These are phyloP conservation scores for Strigops habroptila DNA, from an alignment of 2,113 vertebrate species.

Conservation along the genomic window DNA sequence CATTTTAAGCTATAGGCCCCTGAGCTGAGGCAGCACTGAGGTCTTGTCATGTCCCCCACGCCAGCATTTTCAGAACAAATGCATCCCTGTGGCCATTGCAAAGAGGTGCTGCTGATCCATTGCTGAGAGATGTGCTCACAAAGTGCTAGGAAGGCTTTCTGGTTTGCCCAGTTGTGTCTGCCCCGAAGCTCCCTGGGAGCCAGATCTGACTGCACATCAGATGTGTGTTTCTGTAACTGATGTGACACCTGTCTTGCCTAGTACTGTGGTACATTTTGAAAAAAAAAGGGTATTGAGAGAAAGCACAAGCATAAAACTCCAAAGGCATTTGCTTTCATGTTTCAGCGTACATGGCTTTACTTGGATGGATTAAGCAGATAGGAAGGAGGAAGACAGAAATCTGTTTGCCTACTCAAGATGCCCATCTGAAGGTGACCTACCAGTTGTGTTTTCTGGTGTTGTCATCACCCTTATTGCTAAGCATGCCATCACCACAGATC, in stretches of 20 bases:
- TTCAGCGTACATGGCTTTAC: neutral
- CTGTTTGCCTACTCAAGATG: neutral
- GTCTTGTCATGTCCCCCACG: neutral
- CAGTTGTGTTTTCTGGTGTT: neutral
- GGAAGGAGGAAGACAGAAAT: neutral
- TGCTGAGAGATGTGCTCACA: neutral
- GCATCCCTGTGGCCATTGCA: slow-evolving; percentile 6
- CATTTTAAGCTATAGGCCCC: neutral
- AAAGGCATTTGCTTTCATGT: neutral
- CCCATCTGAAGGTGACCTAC: neutral
- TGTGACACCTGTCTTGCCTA: slow-evolving; percentile 11
- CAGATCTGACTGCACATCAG: neutral
- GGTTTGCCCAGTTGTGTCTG: neutral
- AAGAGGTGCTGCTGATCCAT: slow-evolving; percentile 36
- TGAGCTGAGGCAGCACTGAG: neutral
- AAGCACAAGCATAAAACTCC: neutral
- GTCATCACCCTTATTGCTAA: neutral
- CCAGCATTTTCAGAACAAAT: slow-evolving; percentile 54
- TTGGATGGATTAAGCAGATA: neutral
- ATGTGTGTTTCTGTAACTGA: slow-evolving; percentile 7
- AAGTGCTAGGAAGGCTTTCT: neutral
- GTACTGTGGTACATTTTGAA: neutral
- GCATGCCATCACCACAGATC: neutral
- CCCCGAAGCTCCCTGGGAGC: neutral
- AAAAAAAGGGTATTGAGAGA: neutral